Conservation (phyloP, 30 jellyfish, hydroid and myxozoan species). For the Mastigias papua region DNA sequence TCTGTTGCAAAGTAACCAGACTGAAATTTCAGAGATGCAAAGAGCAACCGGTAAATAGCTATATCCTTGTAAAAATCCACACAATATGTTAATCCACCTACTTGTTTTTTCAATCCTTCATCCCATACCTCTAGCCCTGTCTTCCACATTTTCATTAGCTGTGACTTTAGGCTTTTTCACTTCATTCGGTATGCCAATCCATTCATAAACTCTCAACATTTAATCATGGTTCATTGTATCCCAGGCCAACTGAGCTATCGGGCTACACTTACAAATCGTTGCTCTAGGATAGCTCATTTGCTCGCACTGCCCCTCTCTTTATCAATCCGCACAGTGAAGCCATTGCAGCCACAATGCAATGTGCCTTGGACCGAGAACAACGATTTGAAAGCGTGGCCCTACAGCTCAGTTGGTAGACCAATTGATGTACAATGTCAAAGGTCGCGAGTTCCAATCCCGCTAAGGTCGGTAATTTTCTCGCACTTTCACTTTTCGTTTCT, state of each 20-base stretch:
- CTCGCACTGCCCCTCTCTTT: too few species aligned
- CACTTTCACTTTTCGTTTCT: too few species aligned
- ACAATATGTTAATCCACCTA: constrained; percentile 15
- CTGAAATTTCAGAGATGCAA: background rate
- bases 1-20: background rate
- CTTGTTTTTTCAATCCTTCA: background rate
- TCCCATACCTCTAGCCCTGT: constrained; percentile 21
- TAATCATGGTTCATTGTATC: background rate
- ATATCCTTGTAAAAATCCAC: constrained; percentile 30
- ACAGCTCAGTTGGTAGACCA: too few species aligned
- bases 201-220: constrained; percentile 8
- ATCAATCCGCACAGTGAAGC: too few species aligned
- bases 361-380: too few species aligned
- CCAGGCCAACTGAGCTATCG: too few species aligned
- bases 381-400: too few species aligned
- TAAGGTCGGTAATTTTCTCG: too few species aligned
- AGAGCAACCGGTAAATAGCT: background rate
- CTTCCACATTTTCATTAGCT: constrained; percentile 26
- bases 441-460: too few species aligned
- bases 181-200: background rate
- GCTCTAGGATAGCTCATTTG: background rate
- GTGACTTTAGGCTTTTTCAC: background rate
- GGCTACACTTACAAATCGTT: background rate
- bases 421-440: too few species aligned
- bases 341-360: too few species aligned